Conservation (phyloP, 2,888 invertebrate species). For the Liopterus haemorrhoidalis region DNA sequence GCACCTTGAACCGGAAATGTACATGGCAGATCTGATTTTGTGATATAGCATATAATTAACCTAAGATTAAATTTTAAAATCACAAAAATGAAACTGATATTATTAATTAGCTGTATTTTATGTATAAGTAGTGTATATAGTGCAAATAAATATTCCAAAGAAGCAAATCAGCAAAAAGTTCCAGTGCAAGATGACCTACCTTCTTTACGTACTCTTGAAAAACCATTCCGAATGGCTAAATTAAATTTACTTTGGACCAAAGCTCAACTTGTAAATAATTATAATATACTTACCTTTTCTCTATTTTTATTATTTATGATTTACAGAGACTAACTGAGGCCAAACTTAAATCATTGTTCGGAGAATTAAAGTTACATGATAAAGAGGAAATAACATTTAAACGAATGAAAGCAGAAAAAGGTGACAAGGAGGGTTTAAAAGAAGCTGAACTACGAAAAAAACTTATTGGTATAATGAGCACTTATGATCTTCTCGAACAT, state of each 20-base stretch:
- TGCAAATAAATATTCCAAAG: slow-evolving; percentile 60
- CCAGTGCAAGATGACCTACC: slow-evolving; percentile 39
- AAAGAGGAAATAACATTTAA: slow-evolving; percentile 86
- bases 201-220: slow-evolving; percentile 64
- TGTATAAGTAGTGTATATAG: background rate
- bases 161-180: slow-evolving; percentile 50
- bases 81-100: too few relatives aligned
- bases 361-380: slow-evolving; percentile 86
- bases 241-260: slow-evolving; percentile 85
- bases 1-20: too few relatives aligned
- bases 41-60: too few relatives aligned
- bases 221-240: slow-evolving; percentile 87
- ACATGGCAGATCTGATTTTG: too few relatives aligned
- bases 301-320: slow-evolving; percentile 24
- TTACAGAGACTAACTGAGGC: slow-evolving; percentile 72
- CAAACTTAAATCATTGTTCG: slow-evolving; percentile 78
- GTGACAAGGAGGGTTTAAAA: slow-evolving; percentile 79
- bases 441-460: slow-evolving; percentile 76
- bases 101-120: too few relatives aligned
- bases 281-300: slow-evolving; percentile 3
- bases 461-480: slow-evolving; percentile 73
- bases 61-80: too few relatives aligned
- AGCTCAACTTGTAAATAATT: slow-evolving; percentile 70
- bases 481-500: slow-evolving; percentile 73
- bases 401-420: slow-evolving; percentile 71